A percentile compares a stretch with the other conserved stretches of the same genome.
Conservation (phyloP, 2,888 invertebrate genomes). For the Cryptocephalus moraei region DNA sequence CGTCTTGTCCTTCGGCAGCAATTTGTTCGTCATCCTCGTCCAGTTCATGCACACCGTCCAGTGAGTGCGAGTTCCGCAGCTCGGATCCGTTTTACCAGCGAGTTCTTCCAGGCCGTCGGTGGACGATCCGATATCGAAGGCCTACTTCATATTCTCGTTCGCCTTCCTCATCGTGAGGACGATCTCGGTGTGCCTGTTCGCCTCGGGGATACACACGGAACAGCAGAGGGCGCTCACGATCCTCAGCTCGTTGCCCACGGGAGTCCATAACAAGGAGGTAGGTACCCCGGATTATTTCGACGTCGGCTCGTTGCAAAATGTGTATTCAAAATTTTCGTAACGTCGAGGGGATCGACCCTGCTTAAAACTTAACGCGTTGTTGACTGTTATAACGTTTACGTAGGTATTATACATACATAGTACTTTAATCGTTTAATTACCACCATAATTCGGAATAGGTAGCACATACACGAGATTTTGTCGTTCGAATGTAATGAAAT, state of each 20-base stretch:
- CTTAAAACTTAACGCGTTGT: too few relatives aligned
- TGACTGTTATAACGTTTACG: too few relatives aligned
- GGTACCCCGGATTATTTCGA: neutral
- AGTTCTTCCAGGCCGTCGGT: neutral
- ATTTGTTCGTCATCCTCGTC: constrained; percentile 49
- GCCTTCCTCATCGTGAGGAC: constrained; percentile 49
- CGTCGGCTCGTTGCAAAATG: too few relatives aligned
- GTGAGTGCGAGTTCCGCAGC: constrained; percentile 7
- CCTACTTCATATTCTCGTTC: constrained; percentile 46
- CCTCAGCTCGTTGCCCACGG: constrained; percentile 17
- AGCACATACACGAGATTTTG: too few relatives aligned
- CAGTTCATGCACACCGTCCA: constrained; percentile 45
- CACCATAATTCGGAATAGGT: too few relatives aligned
- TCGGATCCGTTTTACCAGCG: constrained; percentile 2
- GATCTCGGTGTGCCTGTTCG: constrained; percentile 49
- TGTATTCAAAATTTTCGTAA: too few relatives aligned
- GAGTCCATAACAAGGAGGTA: constrained; percentile 32
- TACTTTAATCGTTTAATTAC: too few relatives aligned
- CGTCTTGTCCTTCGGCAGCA: constrained; percentile 45
- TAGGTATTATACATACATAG: too few relatives aligned
- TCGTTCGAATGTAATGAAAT: too few relatives aligned
- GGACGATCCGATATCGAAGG: constrained; percentile 36
- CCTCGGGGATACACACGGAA: constrained; percentile 43
- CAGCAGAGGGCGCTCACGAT: constrained; percentile 29
- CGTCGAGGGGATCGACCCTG: too few relatives aligned